Evolutionary conservation across 2,113 vertebrate genomes (phyloP), one percentile per base, ranked within the genome.

Genomic region (Coturnix japonica): DNA sequence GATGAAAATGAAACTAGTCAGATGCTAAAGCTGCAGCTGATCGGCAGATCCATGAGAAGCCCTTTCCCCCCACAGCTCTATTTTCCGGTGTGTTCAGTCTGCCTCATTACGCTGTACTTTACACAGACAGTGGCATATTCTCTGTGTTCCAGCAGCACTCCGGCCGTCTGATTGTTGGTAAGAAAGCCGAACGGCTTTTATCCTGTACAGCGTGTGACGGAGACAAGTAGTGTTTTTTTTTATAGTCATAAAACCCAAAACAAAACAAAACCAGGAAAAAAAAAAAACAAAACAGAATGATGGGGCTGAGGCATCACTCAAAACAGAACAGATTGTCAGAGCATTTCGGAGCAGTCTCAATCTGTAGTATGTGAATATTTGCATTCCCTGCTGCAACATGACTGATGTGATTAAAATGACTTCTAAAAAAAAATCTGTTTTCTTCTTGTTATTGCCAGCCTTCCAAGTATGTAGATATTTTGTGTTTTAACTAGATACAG

Each of bases 1-100:
- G 92, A 97, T 98, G 97, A 96, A 96, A 97, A 97, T 97, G 97
- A 97, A 90, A 95, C 96, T 97, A 97, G 97, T 97, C 96, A 97
- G 93, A 96, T 72, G 93, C 95, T 95, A 96, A 95, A 91, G 47
- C 94, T 97, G 72, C 54, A 84, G 79, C 73, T 82, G 80, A 92
- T 92, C 80, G 94, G 91, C 21, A 95, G 94, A 95, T 91, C 87
- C 95, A 94, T 56, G 51, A 93, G 91, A 94, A 96, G 87, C 91
- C 73, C 85, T 75, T 85, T 96, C 74, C 66, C 85, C 90, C 93
- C 76, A 90, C 21, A 91, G 86, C 66, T 94, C 92, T 83, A 81
- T 56, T 93, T 88, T 96, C 92, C 90, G 73, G 54, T 74, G 59
- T 86, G 88, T 91, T 95, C 84, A 95, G 84, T 90, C 86, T 89